These are phyloP conservation scores for Aplysina aerophoba DNA, from an alignment of 37 sponge, comb jelly and placozoan species.

Conservation along the genomic window DNA sequence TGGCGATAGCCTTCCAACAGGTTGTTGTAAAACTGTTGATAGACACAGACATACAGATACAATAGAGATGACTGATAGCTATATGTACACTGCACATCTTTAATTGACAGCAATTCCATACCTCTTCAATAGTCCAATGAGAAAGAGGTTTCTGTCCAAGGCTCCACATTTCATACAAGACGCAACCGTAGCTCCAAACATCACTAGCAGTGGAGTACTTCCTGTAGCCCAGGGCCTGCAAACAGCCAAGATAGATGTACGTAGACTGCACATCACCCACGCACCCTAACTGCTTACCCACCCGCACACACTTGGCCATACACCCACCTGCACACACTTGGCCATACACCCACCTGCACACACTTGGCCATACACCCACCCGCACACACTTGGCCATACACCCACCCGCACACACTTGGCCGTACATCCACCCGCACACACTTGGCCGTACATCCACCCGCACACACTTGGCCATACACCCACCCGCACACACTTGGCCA, in stretches of 20 bases:
- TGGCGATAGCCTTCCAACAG: conserved; percentile 2
- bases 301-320: neutral
- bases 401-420: too few species aligned
- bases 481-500: neutral
- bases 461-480: neutral
- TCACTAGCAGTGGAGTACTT: conserved; percentile 4
- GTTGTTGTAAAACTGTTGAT: neutral
- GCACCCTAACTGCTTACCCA: too few species aligned
- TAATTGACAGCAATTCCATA: too few species aligned
- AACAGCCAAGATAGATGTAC: neutral
- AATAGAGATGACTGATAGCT: neutral
- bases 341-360: conserved; percentile 8
- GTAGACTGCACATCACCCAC: too few species aligned
- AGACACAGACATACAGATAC: neutral
- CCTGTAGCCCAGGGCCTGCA: conserved; percentile 7
- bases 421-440: neutral
- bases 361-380: conserved; percentile 3
- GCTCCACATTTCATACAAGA: conserved; percentile 1
- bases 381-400: neutral
- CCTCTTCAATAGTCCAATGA: neutral
- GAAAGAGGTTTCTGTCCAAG: conserved; percentile 13
- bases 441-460: too few species aligned
- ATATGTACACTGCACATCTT: too few species aligned
- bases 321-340: too few species aligned
- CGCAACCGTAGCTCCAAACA: conserved; percentile 14